phyloP scores from a whole-genome alignment of 2,888 invertebrate genomes.

The Ceraclea dissimilis region DNA sequence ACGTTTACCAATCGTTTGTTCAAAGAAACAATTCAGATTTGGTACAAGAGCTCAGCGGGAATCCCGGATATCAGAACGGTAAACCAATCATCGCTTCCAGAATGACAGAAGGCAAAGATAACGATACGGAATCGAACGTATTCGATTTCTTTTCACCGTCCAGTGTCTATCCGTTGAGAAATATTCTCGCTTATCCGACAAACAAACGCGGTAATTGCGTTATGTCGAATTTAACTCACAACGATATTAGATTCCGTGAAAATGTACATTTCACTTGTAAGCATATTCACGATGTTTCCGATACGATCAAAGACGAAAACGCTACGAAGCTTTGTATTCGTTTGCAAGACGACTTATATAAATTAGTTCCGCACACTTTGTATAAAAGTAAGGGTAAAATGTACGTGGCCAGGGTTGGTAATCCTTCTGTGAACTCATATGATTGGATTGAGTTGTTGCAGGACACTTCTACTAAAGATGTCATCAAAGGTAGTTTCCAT shows the following conservation, averaged over 20 bases:
- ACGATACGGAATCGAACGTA: constrained; percentile 24
- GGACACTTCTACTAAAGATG: constrained; percentile 33
- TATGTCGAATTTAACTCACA: constrained; percentile 29
- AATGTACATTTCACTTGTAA: constrained; percentile 33
- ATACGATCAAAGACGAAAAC: constrained; percentile 22
- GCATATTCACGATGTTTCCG: constrained; percentile 26
- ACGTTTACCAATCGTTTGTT: constrained; percentile 13
- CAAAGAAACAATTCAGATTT: constrained; percentile 27
- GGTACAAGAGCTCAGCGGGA: constrained; percentile 47
- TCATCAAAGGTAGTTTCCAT: constrained; percentile 33
- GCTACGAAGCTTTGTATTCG: constrained; percentile 23
- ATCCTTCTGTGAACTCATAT: constrained; percentile 35
- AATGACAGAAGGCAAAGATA: constrained; percentile 6
- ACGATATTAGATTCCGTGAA: constrained; percentile 33
- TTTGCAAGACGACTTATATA: constrained; percentile 7
- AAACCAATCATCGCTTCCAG: constrained; percentile 45
- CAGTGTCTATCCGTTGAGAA: constrained; percentile 27
- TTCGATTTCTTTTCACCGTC: constrained; percentile 16
- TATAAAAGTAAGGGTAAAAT: constrained; percentile 27
- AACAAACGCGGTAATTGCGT: constrained; percentile 32
- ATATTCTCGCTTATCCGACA: constrained; percentile 33
- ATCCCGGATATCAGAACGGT: constrained; percentile 57
- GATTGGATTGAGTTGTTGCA: constrained; percentile 46
- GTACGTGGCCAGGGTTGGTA: constrained; percentile 44
- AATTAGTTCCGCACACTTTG: constrained; percentile 1